phyloP scores from a whole-genome alignment of 2,888 invertebrate species.

The Drepana falcataria region DNA sequence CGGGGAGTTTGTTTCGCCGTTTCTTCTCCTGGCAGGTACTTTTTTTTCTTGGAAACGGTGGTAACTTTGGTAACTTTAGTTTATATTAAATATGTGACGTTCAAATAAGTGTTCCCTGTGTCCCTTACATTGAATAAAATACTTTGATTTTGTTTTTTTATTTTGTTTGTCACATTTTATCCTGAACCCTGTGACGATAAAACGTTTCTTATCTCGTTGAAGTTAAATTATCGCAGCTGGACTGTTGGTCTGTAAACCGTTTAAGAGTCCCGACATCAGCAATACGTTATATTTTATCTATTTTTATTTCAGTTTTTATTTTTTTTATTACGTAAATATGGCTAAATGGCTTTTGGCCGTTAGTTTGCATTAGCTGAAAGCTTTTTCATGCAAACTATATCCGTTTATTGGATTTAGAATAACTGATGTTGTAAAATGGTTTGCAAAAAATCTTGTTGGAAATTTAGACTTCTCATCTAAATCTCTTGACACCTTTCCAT shows the following conservation, averaged over 20 bases:
- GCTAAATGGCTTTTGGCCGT: not conserved
- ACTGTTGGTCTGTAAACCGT: constrained; percentile 25
- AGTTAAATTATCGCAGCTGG: constrained; percentile 25
- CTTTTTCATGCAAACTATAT: not conserved
- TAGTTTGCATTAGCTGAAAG: constrained; percentile 1
- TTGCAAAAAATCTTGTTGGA: not conserved
- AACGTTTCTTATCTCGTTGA: not conserved
- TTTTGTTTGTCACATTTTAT: not conserved
- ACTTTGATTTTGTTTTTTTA: too few species aligned
- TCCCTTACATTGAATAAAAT: too few species aligned
- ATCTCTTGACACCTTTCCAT: too few species aligned
- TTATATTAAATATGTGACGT: too few species aligned
- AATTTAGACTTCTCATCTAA: too few species aligned
- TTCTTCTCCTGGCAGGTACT: too few species aligned
- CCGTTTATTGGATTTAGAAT: not conserved
- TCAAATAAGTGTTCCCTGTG: too few species aligned
- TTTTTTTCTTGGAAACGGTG: too few species aligned
- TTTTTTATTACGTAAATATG: constrained; percentile 1
- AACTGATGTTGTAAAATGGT: not conserved
- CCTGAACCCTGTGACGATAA: not conserved
- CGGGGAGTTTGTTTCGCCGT: too few species aligned
- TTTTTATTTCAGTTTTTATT: constrained; percentile 1
- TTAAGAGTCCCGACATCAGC: constrained; percentile 14
- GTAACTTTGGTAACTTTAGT: too few species aligned
- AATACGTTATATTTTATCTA: constrained; percentile 15